These are phyloP conservation scores for Eulemur albifrons DNA, from an alignment of 2,797 vertebrate genomes.

Conservation along the genomic window DNA sequence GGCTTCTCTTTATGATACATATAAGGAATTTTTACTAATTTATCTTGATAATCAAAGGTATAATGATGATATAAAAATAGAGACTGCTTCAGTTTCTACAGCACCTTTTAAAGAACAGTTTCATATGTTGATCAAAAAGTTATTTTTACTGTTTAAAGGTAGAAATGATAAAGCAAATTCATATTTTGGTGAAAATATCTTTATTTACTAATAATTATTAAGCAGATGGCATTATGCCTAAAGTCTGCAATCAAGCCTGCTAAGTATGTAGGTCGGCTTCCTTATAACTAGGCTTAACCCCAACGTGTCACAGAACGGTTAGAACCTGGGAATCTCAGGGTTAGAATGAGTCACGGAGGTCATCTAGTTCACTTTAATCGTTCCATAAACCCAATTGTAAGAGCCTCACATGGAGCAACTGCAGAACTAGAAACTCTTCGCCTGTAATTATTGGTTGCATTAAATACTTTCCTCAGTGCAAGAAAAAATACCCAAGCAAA, in stretches of 20 bases:
- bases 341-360: background rate
- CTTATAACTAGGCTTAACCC: background rate
- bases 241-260: background rate
- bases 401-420: background rate
- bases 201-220: background rate
- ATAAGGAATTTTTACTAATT: background rate
- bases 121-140: background rate
- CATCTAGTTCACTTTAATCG: background rate
- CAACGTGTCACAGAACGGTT: fast-evolving
- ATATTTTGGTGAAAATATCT: background rate
- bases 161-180: background rate
- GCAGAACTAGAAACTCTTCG: background rate
- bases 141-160: background rate
- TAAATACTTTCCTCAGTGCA: background rate
- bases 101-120: background rate
- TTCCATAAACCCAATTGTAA: background rate
- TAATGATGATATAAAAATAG: background rate
- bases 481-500: background rate
- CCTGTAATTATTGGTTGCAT: background rate
- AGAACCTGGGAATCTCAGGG: background rate
- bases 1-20: background rate
- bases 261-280: background rate
- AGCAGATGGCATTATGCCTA: background rate
- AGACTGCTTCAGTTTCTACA: background rate
- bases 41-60: background rate